Percentiles rank a stretch among this genome's conserved stretches.
Conservation (phyloP, 2,888 invertebrate species). For the Coelinius sp. region DNA sequence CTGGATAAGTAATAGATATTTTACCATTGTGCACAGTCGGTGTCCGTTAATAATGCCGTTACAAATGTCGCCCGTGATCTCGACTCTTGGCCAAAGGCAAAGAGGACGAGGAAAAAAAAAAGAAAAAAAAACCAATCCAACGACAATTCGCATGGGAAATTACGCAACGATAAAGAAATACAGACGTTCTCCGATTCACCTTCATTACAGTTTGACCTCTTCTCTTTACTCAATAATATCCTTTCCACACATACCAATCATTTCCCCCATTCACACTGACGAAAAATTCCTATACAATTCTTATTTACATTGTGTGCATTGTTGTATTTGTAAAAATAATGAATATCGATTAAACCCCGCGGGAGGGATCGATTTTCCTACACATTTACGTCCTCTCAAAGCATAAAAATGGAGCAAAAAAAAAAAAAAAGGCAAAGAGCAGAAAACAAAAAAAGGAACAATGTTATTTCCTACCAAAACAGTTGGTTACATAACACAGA, state of each 20-base stretch:
- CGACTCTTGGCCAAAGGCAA: slow-evolving; percentile 4
- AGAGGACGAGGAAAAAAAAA: not conserved
- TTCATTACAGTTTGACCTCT: slow-evolving; percentile 14
- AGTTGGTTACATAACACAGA: not conserved
- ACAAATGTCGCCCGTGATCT: slow-evolving; percentile 23
- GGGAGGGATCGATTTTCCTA: not conserved
- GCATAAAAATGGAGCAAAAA: not conserved
- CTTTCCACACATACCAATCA: slow-evolving; percentile 4
- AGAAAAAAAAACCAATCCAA: slow-evolving; percentile 14
- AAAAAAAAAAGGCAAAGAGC: not conserved
- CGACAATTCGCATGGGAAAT: slow-evolving; percentile 30
- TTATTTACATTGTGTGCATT: slow-evolving; percentile 40
- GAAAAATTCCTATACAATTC: slow-evolving; percentile 23
- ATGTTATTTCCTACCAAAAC: not conserved
- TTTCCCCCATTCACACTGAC: slow-evolving; percentile 1
- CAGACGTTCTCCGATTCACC: slow-evolving; percentile 28
- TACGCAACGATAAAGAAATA: slow-evolving; percentile 31
- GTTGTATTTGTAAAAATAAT: slow-evolving; percentile 18
- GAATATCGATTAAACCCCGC: not conserved
- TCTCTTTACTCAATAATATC: slow-evolving; percentile 20
- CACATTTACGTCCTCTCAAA: not conserved
- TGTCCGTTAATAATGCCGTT: slow-evolving; percentile 37
- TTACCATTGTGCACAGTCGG: slow-evolving; percentile 33
- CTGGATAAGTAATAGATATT: not conserved
- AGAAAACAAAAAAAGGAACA: not conserved